phyloP scores from a whole-genome alignment of 2,888 invertebrate species.

The Matsumyia berberina region DNA sequence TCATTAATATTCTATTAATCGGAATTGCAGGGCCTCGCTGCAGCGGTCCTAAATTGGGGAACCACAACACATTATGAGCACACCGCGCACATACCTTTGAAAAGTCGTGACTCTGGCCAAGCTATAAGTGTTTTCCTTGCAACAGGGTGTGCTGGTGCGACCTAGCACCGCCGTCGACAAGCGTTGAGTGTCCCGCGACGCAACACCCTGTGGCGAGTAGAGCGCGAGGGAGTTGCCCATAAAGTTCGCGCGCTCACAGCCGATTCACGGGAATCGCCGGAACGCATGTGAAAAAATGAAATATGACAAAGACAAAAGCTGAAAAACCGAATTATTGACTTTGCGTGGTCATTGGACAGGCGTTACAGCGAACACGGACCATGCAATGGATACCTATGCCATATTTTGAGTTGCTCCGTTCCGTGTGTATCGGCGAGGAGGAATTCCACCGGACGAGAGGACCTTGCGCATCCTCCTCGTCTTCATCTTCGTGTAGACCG shows the following conservation, averaged over 20 bases:
- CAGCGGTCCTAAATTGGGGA: constrained; percentile 72
- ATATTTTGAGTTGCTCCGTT: constrained; percentile 70
- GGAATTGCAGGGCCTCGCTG: constrained; percentile 64
- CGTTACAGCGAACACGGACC: constrained; percentile 73
- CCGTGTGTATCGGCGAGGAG: constrained; percentile 44
- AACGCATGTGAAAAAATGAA: constrained; percentile 77
- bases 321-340: constrained; percentile 76
- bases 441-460: constrained; percentile 60
- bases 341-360: constrained; percentile 77
- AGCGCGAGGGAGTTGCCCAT: constrained; percentile 69
- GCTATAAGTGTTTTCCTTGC: constrained; percentile 46
- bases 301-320: constrained; percentile 76
- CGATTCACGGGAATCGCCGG: constrained; percentile 75
- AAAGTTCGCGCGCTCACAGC: constrained; percentile 72
- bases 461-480: constrained; percentile 59
- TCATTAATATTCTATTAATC: constrained; percentile 77
- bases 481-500: constrained; percentile 26
- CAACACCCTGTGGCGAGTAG: constrained; percentile 67
- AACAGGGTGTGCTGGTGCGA: constrained; percentile 52
- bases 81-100: constrained; percentile 60
- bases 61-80: constrained; percentile 61
- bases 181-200: constrained; percentile 16
- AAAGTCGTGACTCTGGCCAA: constrained; percentile 65
- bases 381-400: constrained; percentile 75
- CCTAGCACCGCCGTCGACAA: constrained; percentile 17